Percentiles rank a stretch among this genome's conserved stretches.
Conservation (phyloP, 2,113 vertebrate species). For the Myxocyprinus asiaticus region DNA sequence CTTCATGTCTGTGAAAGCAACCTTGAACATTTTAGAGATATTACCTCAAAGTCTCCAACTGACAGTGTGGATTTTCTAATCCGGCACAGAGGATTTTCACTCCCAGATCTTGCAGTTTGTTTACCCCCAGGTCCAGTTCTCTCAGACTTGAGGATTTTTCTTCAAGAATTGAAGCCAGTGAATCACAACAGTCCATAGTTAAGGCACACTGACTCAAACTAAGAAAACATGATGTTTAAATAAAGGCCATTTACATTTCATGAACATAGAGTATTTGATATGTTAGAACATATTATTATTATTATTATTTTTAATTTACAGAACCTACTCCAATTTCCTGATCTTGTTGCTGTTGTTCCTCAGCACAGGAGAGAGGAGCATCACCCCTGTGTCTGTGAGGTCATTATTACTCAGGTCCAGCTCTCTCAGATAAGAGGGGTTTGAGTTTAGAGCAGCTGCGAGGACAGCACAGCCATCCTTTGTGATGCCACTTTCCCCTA, state of each 20-base stretch:
- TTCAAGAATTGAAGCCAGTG: slow-evolving; percentile 20
- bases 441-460: slow-evolving; percentile 50
- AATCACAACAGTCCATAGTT: slow-evolving; percentile 33
- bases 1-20: no score
- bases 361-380: slow-evolving; percentile 43
- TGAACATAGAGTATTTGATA: slow-evolving; percentile 64
- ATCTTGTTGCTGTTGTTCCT: slow-evolving; percentile 11
- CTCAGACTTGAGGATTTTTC: slow-evolving; percentile 33
- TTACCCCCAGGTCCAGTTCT: slow-evolving; percentile 41
- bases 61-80: slow-evolving; percentile 27
- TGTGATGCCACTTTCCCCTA: slow-evolving; percentile 58
- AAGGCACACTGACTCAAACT: slow-evolving; percentile 45
- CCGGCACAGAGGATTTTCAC: slow-evolving; percentile 31
- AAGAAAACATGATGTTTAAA: no score
- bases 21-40: not conserved
- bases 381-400: slow-evolving; percentile 55
- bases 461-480: slow-evolving; percentile 54
- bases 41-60: slow-evolving; percentile 40
- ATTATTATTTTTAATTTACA: no score
- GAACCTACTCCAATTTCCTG: slow-evolving; percentile 58
- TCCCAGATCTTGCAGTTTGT: slow-evolving; percentile 44
- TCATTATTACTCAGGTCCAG: slow-evolving; percentile 62
- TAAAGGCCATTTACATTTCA: not conserved
- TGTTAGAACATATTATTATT: not conserved
- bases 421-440: slow-evolving; percentile 52